These are phyloP conservation scores for Fratercula arctica DNA, from an alignment of 2,797 vertebrate species.

Conservation along the genomic window DNA sequence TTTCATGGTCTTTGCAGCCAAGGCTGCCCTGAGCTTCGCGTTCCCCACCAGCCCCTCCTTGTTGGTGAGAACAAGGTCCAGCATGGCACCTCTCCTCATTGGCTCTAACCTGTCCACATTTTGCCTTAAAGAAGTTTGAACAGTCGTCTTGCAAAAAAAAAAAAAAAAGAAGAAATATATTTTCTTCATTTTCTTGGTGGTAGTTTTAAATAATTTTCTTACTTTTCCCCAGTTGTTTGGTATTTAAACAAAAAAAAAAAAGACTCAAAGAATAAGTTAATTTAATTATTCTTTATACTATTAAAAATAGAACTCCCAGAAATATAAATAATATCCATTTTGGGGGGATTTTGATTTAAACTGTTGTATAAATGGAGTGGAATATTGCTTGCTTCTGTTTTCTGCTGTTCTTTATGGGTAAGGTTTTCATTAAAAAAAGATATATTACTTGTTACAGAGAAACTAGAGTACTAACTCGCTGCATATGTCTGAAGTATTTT, in stretches of 20 bases:
- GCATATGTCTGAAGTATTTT: neutral
- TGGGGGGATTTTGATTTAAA: neutral
- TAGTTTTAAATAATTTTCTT: neutral
- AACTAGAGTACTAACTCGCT: neutral
- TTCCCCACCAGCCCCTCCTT: neutral
- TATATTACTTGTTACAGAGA: neutral
- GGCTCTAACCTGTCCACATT: neutral
- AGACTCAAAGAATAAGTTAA: neutral
- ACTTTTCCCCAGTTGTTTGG: neutral
- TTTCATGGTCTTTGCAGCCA: neutral
- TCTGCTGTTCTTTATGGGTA: neutral
- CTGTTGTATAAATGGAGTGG: neutral
- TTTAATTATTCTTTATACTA: neutral
- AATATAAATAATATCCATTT: neutral
- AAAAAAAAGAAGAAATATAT: neutral
- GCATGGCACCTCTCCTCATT: neutral
- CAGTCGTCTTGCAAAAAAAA: neutral
- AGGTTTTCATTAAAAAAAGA: conserved; percentile 27
- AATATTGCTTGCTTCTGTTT: neutral
- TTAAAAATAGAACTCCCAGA: neutral
- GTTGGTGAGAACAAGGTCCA: neutral
- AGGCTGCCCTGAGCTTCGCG: neutral
- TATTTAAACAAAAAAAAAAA: neutral
- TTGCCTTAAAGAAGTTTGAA: neutral
- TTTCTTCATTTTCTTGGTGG: neutral